Base-by-base conservation (phyloP, 2,113 vertebrate species). In the Paraplagusia blochii region DNA sequence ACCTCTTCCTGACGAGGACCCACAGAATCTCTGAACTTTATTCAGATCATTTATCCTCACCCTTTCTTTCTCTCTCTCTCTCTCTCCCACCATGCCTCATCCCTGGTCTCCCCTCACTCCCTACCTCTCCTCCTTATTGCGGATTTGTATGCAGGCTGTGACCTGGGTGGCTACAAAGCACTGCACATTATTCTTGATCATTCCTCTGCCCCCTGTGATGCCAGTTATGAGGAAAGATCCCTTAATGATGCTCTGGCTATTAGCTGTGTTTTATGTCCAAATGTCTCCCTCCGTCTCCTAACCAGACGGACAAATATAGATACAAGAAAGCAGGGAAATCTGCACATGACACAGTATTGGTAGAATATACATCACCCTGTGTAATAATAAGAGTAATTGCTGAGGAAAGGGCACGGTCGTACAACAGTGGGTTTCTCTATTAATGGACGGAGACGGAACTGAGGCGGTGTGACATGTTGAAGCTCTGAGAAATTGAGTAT, bases 131-230 rank as follows among this genome's bases (percentile, higher is more conserved):
- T 85, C 86, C 89, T 91, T 85, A 91, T 89, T 90, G 88, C 90
- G 89, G 90, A 95, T 97, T 94, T 93, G 93, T 94, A 95, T 98
- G 93, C 95, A 96, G 92, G 92, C 93, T 88, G 91, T 94, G 93
- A 96, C 94, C 94, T 94, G 91, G 78, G 91, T 79, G 88, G 84
- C 93, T 92, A 89, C 90, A 93, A 93, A 96, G 95, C 91, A 90
- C 89, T 80, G 89, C 87, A 87, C 91, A 94, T 95, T 95, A 94
- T 95, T 95, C 94, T 93, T 94, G 93, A 96, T 97, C 94, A 93
- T 94, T 94, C 95, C 93, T 92, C 89, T 91, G 90, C 93, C 90
- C 92, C 95, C 94, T 89, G 88, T 88, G 86, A 93, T 76, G 93
- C 88, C 90, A 90, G 93, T 95, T 96, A 95, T 94, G 94, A 95